These are phyloP conservation scores for Oreochromis tanganicae DNA, from an alignment of 2,113 vertebrate genomes.

Conservation along the genomic window DNA sequence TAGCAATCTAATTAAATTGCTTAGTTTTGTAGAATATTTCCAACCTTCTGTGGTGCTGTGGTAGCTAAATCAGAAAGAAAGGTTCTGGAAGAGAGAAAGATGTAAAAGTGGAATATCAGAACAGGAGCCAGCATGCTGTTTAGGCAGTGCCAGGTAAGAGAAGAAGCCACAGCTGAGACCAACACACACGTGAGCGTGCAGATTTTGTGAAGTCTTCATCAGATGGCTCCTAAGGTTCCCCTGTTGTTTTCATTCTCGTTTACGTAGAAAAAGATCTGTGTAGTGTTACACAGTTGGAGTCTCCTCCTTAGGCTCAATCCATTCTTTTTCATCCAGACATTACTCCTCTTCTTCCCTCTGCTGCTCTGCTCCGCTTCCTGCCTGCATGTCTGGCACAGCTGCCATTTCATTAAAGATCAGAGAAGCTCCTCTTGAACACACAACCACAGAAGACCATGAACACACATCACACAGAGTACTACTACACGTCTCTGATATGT, in stretches of 20 bases:
- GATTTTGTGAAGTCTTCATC: background rate
- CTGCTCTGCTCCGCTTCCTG: background rate
- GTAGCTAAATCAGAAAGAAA: background rate
- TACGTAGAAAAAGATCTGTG: background rate
- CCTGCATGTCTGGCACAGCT: slow-evolving; percentile 3
- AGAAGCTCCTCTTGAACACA: background rate
- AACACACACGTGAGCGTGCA: background rate
- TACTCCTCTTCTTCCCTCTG: background rate
- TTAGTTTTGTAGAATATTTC: background rate
- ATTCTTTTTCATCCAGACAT: background rate
- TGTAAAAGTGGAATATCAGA: background rate
- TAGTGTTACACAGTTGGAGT: background rate
- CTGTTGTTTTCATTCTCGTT: slow-evolving; percentile 7
- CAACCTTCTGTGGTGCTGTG: background rate
- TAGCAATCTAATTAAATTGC: background rate
- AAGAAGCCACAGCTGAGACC: background rate
- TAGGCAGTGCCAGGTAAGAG: background rate
- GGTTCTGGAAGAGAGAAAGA: background rate
- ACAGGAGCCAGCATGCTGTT: background rate
- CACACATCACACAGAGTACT: background rate
- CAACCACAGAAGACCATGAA: background rate
- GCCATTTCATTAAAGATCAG: slow-evolving; percentile 12
- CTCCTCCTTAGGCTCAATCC: background rate
- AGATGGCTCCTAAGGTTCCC: background rate
- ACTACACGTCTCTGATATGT: background rate